phyloP scores from a whole-genome alignment of 1,140 invertebrate species.

The Frieseomelitta varia region DNA sequence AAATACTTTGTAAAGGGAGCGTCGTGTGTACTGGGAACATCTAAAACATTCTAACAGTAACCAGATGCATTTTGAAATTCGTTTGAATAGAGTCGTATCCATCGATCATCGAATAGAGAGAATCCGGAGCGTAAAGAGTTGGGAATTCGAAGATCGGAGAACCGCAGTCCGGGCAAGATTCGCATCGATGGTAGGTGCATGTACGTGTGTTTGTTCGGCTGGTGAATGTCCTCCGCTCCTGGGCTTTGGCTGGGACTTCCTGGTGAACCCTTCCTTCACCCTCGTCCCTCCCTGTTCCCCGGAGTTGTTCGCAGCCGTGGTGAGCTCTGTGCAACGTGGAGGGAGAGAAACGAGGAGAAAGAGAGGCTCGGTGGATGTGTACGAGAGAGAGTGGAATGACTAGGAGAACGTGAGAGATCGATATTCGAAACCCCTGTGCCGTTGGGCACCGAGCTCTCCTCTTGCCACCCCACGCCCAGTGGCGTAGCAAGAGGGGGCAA shows the following conservation, averaged over 20 bases:
- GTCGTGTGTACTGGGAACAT: neutral
- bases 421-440: slow-evolving; percentile 76
- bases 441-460: slow-evolving; percentile 61
- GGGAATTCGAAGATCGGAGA: slow-evolving; percentile 1
- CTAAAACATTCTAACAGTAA: no score
- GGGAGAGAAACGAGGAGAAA: slow-evolving; percentile 20
- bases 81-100: neutral
- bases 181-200: neutral
- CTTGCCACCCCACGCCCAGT: slow-evolving; percentile 66
- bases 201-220: slow-evolving; percentile 41
- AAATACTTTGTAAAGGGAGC: neutral
- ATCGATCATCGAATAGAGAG: neutral
- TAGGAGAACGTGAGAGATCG: slow-evolving; percentile 77
- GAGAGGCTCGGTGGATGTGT: slow-evolving; percentile 24
- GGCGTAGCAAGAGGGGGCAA: slow-evolving; percentile 67
- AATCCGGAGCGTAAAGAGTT: neutral
- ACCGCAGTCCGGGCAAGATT: neutral
- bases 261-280: slow-evolving; percentile 38
- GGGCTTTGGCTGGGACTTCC: slow-evolving; percentile 62
- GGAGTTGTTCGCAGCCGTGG: neutral
- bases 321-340: slow-evolving; percentile 8
- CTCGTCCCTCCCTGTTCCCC: slow-evolving; percentile 4
- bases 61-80: neutral
- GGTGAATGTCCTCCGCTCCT: slow-evolving; percentile 64
- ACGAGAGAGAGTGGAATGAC: slow-evolving; percentile 67